These are phyloP conservation scores for Tyria jacobaeae DNA, from an alignment of 2,888 invertebrate species.

Conservation along the genomic window DNA sequence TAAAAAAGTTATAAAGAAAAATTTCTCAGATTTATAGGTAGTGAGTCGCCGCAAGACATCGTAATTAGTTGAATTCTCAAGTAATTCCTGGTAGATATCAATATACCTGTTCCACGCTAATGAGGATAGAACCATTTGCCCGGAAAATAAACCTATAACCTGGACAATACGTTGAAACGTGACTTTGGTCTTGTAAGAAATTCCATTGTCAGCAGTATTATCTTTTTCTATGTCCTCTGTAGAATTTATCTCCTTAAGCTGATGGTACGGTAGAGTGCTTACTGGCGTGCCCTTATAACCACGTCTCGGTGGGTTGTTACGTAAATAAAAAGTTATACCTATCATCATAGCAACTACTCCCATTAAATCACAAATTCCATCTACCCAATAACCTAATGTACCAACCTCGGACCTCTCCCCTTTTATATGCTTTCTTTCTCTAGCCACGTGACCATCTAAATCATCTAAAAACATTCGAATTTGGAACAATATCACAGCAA, in stretches of 20 bases:
- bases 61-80: slow-evolving; percentile 88
- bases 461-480: slow-evolving; percentile 94
- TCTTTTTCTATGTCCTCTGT: slow-evolving; percentile 81
- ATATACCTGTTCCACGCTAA: slow-evolving; percentile 95
- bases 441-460: slow-evolving; percentile 94
- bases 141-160: slow-evolving; percentile 89
- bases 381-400: slow-evolving; percentile 92
- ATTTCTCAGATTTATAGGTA: slow-evolving; percentile 90
- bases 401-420: slow-evolving; percentile 94
- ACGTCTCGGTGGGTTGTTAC: slow-evolving; percentile 90
- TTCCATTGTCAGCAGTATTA: slow-evolving; percentile 78
- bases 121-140: slow-evolving; percentile 91
- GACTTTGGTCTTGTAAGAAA: slow-evolving; percentile 89
- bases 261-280: slow-evolving; percentile 84
- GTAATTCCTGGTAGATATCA: slow-evolving; percentile 91
- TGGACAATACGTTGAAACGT: slow-evolving; percentile 89
- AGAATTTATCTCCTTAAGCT: slow-evolving; percentile 76
- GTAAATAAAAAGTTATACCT: slow-evolving; percentile 90
- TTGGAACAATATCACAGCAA: slow-evolving; percentile 93
- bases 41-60: slow-evolving; percentile 82
- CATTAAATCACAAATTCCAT: slow-evolving; percentile 93
- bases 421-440: slow-evolving; percentile 90
- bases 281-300: slow-evolving; percentile 89
- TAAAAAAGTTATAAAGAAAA: slow-evolving; percentile 90
- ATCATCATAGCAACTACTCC: slow-evolving; percentile 91